phyloP scores from a whole-genome alignment of 23 tunicate genomes.

The Ciona savignyi region DNA sequence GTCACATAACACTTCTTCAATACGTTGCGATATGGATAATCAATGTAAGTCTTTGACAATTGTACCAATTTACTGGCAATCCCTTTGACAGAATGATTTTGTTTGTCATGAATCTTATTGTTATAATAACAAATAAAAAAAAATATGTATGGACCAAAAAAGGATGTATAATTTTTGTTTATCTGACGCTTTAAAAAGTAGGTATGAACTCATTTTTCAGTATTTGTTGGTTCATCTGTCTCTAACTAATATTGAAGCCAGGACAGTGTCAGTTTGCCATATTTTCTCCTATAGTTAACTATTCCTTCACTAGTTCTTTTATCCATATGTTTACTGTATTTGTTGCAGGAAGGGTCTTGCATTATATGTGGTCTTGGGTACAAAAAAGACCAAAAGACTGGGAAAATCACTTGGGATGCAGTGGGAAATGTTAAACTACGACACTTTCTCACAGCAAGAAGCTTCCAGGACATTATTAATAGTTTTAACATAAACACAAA shows the following conservation, averaged over 20 bases:
- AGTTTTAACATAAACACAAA: conserved; percentile 89
- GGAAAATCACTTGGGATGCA: conserved; percentile 63
- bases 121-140: too few relatives aligned
- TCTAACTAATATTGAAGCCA: too few relatives aligned
- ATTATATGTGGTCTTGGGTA: conserved; percentile 84
- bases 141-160: too few relatives aligned
- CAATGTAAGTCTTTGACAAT: conserved; percentile 29
- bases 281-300: too few relatives aligned
- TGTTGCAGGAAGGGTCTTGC: conserved; percentile 64
- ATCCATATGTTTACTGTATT: too few relatives aligned
- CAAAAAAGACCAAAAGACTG: conserved; percentile 36
- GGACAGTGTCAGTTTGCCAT: too few relatives aligned
- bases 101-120: too few relatives aligned
- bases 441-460: conserved; percentile 29
- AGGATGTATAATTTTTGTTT: too few relatives aligned
- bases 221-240: too few relatives aligned
- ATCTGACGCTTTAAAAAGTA: neutral
- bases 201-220: too few relatives aligned
- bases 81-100: too few relatives aligned
- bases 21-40: conserved; percentile 74
- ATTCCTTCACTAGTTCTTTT: too few relatives aligned
- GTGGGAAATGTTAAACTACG: conserved; percentile 55
- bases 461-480: conserved; percentile 65
- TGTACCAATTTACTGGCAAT: neutral
- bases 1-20: conserved; percentile 23